These are phyloP conservation scores for Prinia subflava DNA, from an alignment of 2,113 vertebrate genomes.

Conservation along the genomic window DNA sequence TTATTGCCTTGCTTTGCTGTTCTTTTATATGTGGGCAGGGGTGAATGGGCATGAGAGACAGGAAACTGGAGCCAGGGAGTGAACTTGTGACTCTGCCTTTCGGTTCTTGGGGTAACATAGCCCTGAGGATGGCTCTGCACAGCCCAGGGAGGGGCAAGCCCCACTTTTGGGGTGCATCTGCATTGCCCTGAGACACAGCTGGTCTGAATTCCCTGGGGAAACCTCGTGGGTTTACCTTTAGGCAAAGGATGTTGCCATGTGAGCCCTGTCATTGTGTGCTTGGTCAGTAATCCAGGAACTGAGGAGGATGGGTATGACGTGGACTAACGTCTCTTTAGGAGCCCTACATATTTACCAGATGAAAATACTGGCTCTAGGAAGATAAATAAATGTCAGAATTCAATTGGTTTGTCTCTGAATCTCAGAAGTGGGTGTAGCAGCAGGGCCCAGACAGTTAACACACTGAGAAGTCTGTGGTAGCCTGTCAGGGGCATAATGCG, in stretches of 20 bases:
- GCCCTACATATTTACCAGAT: background rate
- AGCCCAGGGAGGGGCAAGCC: background rate
- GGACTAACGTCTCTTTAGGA: background rate
- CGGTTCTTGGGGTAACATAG: background rate
- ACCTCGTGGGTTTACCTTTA: background rate
- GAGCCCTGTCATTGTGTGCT: background rate
- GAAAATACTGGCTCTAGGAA: background rate
- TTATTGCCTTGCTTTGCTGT: fast-evolving
- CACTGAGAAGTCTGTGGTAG: background rate
- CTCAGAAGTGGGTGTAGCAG: background rate
- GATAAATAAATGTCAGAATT: background rate
- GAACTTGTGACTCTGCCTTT: background rate
- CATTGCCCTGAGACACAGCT: too few species aligned
- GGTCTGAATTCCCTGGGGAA: background rate
- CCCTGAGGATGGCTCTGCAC: background rate
- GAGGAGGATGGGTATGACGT: background rate
- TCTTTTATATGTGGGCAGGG: background rate
- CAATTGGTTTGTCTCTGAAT: background rate
- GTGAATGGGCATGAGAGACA: fast-evolving
- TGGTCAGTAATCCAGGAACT: constrained; percentile 1
- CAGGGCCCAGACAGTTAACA: background rate
- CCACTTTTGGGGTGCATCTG: background rate
- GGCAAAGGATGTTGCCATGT: background rate
- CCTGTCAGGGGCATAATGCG: background rate
- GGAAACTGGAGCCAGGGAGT: background rate